phyloP scores from a whole-genome alignment of 1,140 invertebrate species.

The Drosophila micromelanica region DNA sequence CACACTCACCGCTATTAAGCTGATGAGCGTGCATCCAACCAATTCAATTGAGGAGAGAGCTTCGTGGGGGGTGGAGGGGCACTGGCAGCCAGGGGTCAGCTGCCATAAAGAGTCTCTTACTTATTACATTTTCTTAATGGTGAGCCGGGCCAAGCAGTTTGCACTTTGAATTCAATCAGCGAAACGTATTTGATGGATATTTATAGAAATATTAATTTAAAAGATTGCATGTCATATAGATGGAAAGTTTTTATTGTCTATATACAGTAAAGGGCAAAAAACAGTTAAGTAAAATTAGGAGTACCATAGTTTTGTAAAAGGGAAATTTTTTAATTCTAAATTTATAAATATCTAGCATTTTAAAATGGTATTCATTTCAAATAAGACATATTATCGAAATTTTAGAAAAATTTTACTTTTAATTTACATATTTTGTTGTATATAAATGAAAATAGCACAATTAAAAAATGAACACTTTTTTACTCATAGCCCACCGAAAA shows the following conservation, averaged over 20 bases:
- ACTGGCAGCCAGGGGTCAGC: conserved; percentile 8
- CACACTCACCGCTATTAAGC: not conserved
- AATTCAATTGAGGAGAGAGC: conserved; percentile 1
- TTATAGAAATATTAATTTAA: conserved; percentile 18
- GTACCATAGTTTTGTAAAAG: too few relatives aligned
- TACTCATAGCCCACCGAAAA: too few relatives aligned
- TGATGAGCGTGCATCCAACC: too few relatives aligned
- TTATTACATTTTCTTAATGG: conserved; percentile 25
- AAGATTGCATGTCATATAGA: not conserved
- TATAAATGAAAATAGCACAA: too few relatives aligned
- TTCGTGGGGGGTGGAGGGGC: not conserved
- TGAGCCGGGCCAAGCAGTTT: not conserved
- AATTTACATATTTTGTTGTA: too few relatives aligned
- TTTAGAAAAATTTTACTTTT: too few relatives aligned
- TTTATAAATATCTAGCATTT: too few relatives aligned
- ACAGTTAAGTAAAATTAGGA: not conserved
- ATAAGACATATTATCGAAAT: too few relatives aligned
- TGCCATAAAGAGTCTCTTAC: conserved; percentile 15
- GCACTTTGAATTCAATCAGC: conserved; percentile 18
- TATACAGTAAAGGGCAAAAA: not conserved
- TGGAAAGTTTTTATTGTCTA: not conserved
- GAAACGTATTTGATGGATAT: conserved; percentile 6
- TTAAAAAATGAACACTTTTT: too few relatives aligned
- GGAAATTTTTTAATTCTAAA: too few relatives aligned
- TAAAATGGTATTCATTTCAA: too few relatives aligned